These are phyloP conservation scores for Laticauda laticaudata DNA, from an alignment of 2,113 vertebrate genomes.

Conservation along the genomic window DNA sequence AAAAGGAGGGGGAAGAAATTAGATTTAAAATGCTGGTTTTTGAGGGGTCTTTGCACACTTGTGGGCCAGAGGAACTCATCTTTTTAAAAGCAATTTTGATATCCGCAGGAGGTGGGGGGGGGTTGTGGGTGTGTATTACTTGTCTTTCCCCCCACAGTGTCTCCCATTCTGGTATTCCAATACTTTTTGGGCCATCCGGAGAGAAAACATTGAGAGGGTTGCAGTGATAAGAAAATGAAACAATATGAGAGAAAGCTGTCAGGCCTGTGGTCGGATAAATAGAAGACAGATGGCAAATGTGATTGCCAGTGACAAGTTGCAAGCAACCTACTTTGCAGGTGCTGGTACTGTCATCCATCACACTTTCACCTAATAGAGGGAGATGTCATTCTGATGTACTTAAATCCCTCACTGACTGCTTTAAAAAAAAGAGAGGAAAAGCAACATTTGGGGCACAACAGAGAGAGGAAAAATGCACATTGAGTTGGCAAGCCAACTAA, in stretches of 20 bases:
- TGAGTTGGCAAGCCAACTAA: background rate
- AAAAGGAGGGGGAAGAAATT: background rate
- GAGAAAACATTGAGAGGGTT: conserved; percentile 55
- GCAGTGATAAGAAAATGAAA: conserved; percentile 68
- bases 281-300: conserved; percentile 77
- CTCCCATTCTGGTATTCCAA: background rate
- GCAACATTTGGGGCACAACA: conserved; percentile 22
- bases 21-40: background rate
- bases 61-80: background rate
- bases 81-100: background rate
- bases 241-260: conserved; percentile 63
- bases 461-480: conserved; percentile 12
- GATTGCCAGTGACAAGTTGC: conserved; percentile 70
- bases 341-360: conserved; percentile 81
- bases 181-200: conserved; percentile 27
- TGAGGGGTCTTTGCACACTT: background rate
- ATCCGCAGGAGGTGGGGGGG: fast-evolving
- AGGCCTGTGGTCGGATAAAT: conserved; percentile 59
- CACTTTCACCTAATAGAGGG: conserved; percentile 66
- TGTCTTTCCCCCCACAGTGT: background rate
- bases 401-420: conserved; percentile 50
- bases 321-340: conserved; percentile 70
- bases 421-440: conserved; percentile 18
- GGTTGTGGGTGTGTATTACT: background rate
- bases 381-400: conserved; percentile 68